Conservation (phyloP, 1,140 invertebrate species). For the Reticulitermes speratus region DNA sequence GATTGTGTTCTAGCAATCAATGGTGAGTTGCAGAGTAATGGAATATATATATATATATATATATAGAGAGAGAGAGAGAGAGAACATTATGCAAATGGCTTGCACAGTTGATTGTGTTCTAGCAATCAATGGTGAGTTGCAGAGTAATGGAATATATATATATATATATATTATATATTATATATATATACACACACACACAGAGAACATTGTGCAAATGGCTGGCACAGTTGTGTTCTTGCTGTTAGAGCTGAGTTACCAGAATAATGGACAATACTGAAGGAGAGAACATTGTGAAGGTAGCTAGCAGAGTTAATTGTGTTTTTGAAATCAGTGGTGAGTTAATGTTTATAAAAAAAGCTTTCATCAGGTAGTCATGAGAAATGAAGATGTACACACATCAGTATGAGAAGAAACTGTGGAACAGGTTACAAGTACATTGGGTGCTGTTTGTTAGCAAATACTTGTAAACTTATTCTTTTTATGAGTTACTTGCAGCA, state of each 20-base stretch:
- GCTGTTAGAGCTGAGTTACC: too few relatives aligned
- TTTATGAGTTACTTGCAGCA: background rate
- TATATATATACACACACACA: background rate
- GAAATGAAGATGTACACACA: too few relatives aligned
- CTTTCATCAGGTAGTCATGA: too few relatives aligned
- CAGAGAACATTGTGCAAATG: constrained; percentile 75
- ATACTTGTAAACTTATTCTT: too few relatives aligned
- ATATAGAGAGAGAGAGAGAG: too few relatives aligned
- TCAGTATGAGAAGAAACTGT: too few relatives aligned
- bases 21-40: constrained; percentile 62
- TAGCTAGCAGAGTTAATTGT: constrained; percentile 81
- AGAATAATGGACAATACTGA: constrained; percentile 78
- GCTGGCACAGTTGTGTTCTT: constrained; percentile 63
- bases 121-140: constrained; percentile 74
- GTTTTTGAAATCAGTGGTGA: constrained; percentile 85
- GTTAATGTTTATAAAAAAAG: background rate
- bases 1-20: constrained; percentile 90
- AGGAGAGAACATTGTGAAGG: constrained; percentile 76
- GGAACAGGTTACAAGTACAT: background rate
- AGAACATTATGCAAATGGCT: constrained; percentile 79
- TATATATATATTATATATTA: background rate
- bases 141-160: constrained; percentile 71
- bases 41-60: constrained; percentile 75
- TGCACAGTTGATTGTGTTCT: constrained; percentile 83
- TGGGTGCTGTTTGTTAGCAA: background rate